Evolutionary conservation across 1,140 invertebrate species (phyloP).

Genomic region (Meteorus sp.): DNA sequence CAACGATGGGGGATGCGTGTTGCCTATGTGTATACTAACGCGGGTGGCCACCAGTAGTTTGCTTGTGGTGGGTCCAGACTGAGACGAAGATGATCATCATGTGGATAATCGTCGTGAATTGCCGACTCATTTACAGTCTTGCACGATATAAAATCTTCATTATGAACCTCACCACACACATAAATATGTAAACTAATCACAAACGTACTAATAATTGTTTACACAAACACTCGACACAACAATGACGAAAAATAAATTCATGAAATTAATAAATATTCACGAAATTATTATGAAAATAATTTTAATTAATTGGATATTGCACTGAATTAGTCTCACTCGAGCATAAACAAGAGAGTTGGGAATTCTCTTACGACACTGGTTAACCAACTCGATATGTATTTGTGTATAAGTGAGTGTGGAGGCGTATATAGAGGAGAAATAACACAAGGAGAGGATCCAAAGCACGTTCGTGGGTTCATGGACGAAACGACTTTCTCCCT

Average conservation of each 20-base stretch:
- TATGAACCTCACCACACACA: not conserved
- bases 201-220: no score
- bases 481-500: slow-evolving; percentile 27
- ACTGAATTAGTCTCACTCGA: slow-evolving; percentile 14
- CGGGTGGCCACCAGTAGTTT: slow-evolving; percentile 24
- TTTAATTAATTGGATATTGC: not conserved
- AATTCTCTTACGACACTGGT: slow-evolving; percentile 21
- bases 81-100: no score
- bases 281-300: not conserved
- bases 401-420: no score
- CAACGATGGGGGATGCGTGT: slow-evolving; percentile 7
- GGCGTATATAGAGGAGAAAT: not conserved
- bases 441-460: slow-evolving; percentile 3
- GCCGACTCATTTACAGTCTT: no score
- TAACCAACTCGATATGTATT: no score
- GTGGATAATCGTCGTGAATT: slow-evolving; percentile 19
- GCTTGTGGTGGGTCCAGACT: slow-evolving; percentile 13
- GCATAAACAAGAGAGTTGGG: slow-evolving; percentile 20
- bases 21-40: no score
- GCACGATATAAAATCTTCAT: no score
- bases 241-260: no score
- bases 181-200: no score
- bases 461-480: slow-evolving; percentile 24
- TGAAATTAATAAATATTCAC: not conserved
- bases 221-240: no score